A percentile compares a stretch with the other conserved stretches of the same genome.
These are phyloP conservation scores for Dipodomys ordii DNA, from an alignment of 2,113 vertebrate species.

Conservation along the genomic window DNA sequence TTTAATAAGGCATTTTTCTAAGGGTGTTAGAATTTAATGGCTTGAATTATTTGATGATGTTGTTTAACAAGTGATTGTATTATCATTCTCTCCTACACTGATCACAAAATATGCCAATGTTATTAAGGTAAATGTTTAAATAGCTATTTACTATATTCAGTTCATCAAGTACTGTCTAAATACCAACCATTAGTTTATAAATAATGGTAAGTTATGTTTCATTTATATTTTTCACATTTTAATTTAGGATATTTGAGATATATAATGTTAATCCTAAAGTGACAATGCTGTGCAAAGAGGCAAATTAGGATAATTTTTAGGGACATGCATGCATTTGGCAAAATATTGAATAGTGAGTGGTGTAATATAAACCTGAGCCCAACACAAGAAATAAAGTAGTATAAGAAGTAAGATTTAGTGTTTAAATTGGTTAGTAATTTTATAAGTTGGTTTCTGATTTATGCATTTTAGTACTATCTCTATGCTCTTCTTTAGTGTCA, in stretches of 20 bases:
- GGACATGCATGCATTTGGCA: not conserved
- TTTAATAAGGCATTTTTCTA: slow-evolving; percentile 61
- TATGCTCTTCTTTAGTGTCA: too few relatives aligned
- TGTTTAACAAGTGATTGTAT: slow-evolving; percentile 41
- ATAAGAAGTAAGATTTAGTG: slow-evolving; percentile 18
- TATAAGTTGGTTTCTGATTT: too few relatives aligned
- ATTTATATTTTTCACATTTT: slow-evolving; percentile 14
- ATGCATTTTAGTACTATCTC: too few relatives aligned
- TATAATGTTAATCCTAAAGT: slow-evolving; percentile 28
- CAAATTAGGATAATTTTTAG: not conserved
- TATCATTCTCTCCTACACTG: slow-evolving; percentile 30
- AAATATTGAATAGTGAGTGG: not conserved
- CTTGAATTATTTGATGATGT: slow-evolving; percentile 47
- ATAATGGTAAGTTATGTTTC: not conserved
- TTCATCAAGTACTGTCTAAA: not conserved
- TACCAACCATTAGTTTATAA: slow-evolving; percentile 41
- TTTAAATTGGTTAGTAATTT: not conserved
- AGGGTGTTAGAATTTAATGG: slow-evolving; percentile 32
- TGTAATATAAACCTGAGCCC: not conserved
- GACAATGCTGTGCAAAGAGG: slow-evolving; percentile 1
- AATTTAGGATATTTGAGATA: not conserved
- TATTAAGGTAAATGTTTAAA: slow-evolving; percentile 44
- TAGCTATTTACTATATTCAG: not conserved
- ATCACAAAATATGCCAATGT: not conserved
- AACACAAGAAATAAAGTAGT: not conserved